These are phyloP conservation scores for Ichneumoninae sp. DNA, from an alignment of 2,888 invertebrate species.

Conservation along the genomic window DNA sequence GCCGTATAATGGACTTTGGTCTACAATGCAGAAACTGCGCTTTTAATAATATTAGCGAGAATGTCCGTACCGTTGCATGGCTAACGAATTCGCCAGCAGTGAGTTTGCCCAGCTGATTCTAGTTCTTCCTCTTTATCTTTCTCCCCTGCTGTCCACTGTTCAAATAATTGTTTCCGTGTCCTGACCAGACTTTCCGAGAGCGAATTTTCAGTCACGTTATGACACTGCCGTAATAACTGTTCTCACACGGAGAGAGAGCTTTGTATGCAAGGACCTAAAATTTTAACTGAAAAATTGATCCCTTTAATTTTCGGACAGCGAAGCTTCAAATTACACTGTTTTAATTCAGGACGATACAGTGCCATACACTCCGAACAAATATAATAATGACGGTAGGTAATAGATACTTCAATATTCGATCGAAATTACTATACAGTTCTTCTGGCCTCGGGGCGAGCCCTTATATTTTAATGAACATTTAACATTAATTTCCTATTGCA, in stretches of 20 bases:
- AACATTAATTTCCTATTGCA: neutral
- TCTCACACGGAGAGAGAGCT: neutral
- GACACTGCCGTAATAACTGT: conserved; percentile 11
- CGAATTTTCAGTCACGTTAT: neutral
- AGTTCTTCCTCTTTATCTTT: conserved; percentile 4
- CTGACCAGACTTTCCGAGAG: conserved; percentile 1
- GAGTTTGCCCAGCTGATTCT: conserved; percentile 10
- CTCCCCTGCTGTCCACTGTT: neutral
- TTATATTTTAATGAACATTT: neutral
- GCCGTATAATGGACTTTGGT: neutral
- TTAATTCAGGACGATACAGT: neutral
- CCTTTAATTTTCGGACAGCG: neutral
- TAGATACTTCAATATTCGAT: neutral
- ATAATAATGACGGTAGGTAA: neutral
- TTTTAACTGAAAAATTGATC: neutral
- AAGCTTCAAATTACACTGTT: neutral
- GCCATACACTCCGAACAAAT: neutral
- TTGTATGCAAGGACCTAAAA: neutral
- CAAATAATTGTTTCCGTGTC: neutral
- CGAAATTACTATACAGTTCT: neutral
- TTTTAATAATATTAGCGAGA: conserved; percentile 1
- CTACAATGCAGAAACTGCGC: neutral
- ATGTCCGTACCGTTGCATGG: neutral
- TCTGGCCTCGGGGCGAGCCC: neutral
- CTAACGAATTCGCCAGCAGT: conserved; percentile 4